These are phyloP conservation scores for Masticophis lateralis DNA, from an alignment of 2,797 vertebrate species.

Conservation along the genomic window DNA sequence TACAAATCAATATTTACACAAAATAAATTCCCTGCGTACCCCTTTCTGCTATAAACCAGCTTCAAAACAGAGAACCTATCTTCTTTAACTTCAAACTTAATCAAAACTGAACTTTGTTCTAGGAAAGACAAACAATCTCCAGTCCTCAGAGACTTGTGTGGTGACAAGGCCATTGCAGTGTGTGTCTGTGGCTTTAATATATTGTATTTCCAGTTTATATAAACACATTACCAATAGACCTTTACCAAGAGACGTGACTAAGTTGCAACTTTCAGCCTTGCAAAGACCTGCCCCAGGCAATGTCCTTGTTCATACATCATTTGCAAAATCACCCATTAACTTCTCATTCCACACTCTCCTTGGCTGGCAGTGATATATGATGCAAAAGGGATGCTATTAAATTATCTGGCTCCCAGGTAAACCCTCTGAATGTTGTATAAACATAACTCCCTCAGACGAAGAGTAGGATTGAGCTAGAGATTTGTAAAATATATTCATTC, in stretches of 20 bases:
- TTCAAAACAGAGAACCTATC: neutral
- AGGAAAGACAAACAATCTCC: neutral
- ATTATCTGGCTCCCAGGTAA: constrained; percentile 19
- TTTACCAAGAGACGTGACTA: accelerated
- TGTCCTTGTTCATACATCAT: neutral
- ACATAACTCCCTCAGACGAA: neutral
- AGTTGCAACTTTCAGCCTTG: neutral
- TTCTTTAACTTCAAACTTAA: neutral
- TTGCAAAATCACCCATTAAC: neutral
- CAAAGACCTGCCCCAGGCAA: neutral
- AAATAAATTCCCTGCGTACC: neutral
- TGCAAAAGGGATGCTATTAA: neutral
- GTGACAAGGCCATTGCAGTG: accelerated
- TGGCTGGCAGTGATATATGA: neutral
- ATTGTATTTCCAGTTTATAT: neutral
- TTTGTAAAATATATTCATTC: neutral
- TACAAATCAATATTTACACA: neutral
- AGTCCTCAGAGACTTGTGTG: neutral
- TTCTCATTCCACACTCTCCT: neutral
- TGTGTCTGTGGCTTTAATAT: neutral
- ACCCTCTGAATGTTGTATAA: neutral
- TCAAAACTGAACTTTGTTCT: neutral
- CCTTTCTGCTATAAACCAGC: neutral
- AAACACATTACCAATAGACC: accelerated
- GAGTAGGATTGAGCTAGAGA: neutral